A percentile compares a stretch with the other conserved stretches of the same genome.
phyloP scores from a whole-genome alignment of 1,140 invertebrate genomes.

The Solen grandis region DNA sequence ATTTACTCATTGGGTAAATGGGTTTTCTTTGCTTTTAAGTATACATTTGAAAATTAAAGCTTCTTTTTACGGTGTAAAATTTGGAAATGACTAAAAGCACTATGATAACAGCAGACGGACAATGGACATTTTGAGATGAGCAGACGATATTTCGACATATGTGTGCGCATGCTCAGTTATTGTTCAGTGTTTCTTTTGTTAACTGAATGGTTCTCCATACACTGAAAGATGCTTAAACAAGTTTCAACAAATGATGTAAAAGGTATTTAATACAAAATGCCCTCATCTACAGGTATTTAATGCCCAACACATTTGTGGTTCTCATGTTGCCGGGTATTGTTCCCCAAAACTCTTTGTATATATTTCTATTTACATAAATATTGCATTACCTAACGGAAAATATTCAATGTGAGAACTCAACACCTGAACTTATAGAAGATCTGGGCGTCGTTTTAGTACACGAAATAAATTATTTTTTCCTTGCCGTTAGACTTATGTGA shows the following conservation, averaged over 20 bases:
- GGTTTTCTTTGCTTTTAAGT: too few species aligned
- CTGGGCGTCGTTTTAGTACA: not conserved
- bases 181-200: not conserved
- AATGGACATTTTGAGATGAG: too few species aligned
- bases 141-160: too few species aligned
- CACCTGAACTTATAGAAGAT: too few species aligned
- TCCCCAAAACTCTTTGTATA: constrained; percentile 5
- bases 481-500: not conserved
- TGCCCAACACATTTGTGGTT: not conserved
- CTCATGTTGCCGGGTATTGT: not conserved
- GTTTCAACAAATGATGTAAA: constrained; percentile 1
- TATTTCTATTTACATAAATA: not conserved
- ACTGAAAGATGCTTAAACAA: not conserved
- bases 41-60: too few species aligned
- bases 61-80: too few species aligned
- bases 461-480: not conserved
- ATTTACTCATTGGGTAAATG: too few species aligned
- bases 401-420: too few species aligned
- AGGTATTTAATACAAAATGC: too few species aligned
- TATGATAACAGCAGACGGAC: too few species aligned
- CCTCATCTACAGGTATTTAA: not conserved
- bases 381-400: constrained; percentile 12
- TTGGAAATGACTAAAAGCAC: too few species aligned
- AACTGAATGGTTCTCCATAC: not conserved
- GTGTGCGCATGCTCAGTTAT: not conserved